phyloP scores from a whole-genome alignment of 2,113 vertebrate genomes.

The Acanthochromis polyacanthus region DNA sequence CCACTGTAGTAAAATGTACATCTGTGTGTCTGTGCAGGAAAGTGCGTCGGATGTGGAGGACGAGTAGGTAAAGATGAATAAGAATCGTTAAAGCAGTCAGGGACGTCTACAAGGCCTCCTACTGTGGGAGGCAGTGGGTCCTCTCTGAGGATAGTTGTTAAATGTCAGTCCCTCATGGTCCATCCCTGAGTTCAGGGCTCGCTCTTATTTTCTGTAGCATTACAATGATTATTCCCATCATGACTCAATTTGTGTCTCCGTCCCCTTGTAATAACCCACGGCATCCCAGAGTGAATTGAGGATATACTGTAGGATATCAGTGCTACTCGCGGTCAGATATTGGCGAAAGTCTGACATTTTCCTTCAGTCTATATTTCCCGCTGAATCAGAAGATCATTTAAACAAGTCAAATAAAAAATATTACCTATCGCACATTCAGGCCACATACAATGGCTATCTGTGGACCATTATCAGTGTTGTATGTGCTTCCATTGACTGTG shows the following conservation, averaged over 20 bases:
- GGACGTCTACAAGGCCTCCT: slow-evolving; percentile 59
- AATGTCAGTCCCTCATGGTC: slow-evolving; percentile 65
- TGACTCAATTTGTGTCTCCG: slow-evolving; percentile 58
- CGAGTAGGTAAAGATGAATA: slow-evolving; percentile 69
- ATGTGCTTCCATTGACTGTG: slow-evolving; percentile 44
- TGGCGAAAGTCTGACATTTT: slow-evolving; percentile 68
- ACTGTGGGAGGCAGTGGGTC: slow-evolving; percentile 49
- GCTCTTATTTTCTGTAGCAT: slow-evolving; percentile 49
- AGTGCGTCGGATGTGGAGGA: slow-evolving; percentile 21
- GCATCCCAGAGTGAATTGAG: slow-evolving; percentile 41
- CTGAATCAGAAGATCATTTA: slow-evolving; percentile 65
- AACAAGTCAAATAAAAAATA: slow-evolving; percentile 65
- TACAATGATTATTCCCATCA: slow-evolving; percentile 63
- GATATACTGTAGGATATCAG: background rate
- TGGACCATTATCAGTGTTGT: slow-evolving; percentile 35
- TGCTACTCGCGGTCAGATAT: slow-evolving; percentile 9
- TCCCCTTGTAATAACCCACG: slow-evolving; percentile 41
- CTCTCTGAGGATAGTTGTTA: slow-evolving; percentile 64
- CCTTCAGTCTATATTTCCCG: slow-evolving; percentile 54
- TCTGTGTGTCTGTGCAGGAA: background rate
- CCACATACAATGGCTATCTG: slow-evolving; percentile 36
- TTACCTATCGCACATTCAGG: slow-evolving; percentile 20
- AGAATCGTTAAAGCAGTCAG: slow-evolving; percentile 63
- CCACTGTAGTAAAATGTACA: too few relatives aligned
- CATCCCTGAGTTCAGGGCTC: slow-evolving; percentile 45